Base-by-base conservation (phyloP, 2,797 vertebrate species). In the Xenopus petersii region DNA sequence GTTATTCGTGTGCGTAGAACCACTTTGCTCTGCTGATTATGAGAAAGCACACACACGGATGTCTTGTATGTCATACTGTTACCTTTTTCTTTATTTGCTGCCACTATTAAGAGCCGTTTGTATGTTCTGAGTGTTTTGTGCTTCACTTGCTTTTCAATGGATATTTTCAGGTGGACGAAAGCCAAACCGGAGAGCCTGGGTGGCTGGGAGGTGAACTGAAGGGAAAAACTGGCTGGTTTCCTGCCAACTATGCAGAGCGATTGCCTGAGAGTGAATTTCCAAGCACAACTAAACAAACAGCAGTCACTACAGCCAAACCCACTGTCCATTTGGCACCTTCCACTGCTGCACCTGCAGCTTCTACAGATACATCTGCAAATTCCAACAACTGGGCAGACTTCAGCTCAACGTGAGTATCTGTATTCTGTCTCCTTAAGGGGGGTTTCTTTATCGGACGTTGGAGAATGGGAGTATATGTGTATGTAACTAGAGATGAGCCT, bases 321-420 rank as follows among this genome's bases (percentile, higher is more conserved):
- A 85, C 90, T 3, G 55, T 81, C 0, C 71, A 90, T 4, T 79
- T 87, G 2, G 82, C 80, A 64, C 82, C 93, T 66, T 81, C 91
- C 60, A 79, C 36, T 21, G 58, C 58, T 21, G 26, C 70, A 62
- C 30, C 74, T 42, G 73, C 87, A 49, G 79, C 90, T 65, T 71
- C 89, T 0, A 89, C 91, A 69, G 71, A 79, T 10, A 12, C 9
- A 2, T 80, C 89, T 58, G 64, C 86, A 12, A 79, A 73, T 56
- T 87, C 94, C 81, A 96, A 92, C 79, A 99, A 98, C 91, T 99
- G 97, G 97, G 97, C 97, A 0, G 97, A 99, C 88, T 99, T 99
- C 86, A 98, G 92, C 87, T 96, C 96, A 83, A 98, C 95, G 97
- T 99, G 88, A 78, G 96, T 92, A 56, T 75, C 65, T 30, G 26